These are phyloP conservation scores for Nomada flava DNA, from an alignment of 2,888 invertebrate species.

Conservation along the genomic window DNA sequence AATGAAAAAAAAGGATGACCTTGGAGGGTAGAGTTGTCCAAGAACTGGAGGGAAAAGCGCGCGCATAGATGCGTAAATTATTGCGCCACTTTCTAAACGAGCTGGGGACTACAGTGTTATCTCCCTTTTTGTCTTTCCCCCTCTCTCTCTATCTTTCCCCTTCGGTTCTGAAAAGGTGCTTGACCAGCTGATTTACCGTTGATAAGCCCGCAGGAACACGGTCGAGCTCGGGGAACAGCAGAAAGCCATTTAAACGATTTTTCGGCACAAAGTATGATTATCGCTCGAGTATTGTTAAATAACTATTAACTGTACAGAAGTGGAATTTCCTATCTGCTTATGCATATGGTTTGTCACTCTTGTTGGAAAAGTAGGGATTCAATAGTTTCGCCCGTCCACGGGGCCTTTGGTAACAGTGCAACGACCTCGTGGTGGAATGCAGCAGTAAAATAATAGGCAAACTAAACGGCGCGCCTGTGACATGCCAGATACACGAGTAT, in stretches of 20 bases:
- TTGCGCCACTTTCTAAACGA: slow-evolving; percentile 49
- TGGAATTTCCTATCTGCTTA: too few species aligned
- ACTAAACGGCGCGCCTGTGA: too few species aligned
- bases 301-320: too few species aligned
- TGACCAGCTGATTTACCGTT: neutral
- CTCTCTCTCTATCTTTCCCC: too few species aligned
- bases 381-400: too few species aligned
- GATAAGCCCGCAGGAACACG: neutral
- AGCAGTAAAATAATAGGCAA: too few species aligned
- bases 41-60: slow-evolving; percentile 33
- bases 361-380: too few species aligned
- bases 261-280: neutral
- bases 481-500: too few species aligned
- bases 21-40: slow-evolving; percentile 64
- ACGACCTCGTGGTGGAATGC: too few species aligned
- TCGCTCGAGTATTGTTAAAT: neutral
- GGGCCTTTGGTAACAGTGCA: too few species aligned
- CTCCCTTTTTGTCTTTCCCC: neutral
- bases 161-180: neutral
- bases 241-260: neutral
- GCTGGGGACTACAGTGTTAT: neutral
- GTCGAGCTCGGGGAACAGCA: neutral
- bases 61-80: slow-evolving; percentile 61
- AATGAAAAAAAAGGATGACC: slow-evolving; percentile 49
- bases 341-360: too few species aligned